These are phyloP conservation scores for Drosophila mayaguana DNA, from an alignment of 2,888 invertebrate genomes.

Conservation along the genomic window DNA sequence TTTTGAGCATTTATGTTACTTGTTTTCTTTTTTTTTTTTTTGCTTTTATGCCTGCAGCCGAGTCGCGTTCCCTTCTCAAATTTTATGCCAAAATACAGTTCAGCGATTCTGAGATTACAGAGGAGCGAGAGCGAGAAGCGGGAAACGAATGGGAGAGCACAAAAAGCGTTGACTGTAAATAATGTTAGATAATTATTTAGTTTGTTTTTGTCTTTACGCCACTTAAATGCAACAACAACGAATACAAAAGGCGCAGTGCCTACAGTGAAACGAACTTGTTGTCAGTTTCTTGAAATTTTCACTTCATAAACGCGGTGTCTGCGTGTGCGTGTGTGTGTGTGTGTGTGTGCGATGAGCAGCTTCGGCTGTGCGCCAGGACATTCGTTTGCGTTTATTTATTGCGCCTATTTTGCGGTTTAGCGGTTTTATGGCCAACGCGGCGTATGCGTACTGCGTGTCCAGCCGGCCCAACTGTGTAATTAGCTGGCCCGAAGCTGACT, in stretches of 20 bases:
- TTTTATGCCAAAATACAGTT: conserved; percentile 77
- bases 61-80: conserved; percentile 53
- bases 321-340: conserved; percentile 5
- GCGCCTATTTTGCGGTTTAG: conserved; percentile 77
- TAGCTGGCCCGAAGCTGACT: conserved; percentile 68
- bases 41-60: conserved; percentile 17
- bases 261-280: conserved; percentile 26
- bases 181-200: conserved; percentile 78
- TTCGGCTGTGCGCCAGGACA: conserved; percentile 30
- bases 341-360: neutral
- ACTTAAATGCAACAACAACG: conserved; percentile 47
- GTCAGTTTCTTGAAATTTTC: conserved; percentile 60
- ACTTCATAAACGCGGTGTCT: conserved; percentile 61
- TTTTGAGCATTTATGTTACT: conserved; percentile 1
- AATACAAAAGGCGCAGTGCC: conserved; percentile 18
- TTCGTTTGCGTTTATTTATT: conserved; percentile 69
- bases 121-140: conserved; percentile 14
- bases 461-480: conserved; percentile 53
- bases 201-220: conserved; percentile 56
- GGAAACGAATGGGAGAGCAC: neutral
- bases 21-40: neutral
- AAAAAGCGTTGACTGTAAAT: conserved; percentile 73
- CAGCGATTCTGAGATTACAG: conserved; percentile 68
- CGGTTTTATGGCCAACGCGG: conserved; percentile 69
- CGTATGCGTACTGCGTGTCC: conserved; percentile 41